Percentiles rank a stretch among this genome's conserved stretches.
Conservation (phyloP, 2,797 vertebrate species). For the Typhlichthys subterraneus region DNA sequence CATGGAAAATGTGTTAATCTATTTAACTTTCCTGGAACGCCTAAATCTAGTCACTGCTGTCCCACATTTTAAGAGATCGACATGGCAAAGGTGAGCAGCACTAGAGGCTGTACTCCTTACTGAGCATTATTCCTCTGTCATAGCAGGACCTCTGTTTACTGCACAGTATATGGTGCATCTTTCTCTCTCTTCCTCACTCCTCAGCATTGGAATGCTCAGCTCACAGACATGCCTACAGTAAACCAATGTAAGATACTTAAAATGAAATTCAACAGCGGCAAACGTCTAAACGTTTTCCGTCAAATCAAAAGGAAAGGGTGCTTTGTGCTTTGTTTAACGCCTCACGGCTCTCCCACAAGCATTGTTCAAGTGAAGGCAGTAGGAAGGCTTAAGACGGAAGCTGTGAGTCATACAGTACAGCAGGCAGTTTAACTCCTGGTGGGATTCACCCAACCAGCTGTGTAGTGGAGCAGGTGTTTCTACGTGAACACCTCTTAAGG, state of each 20-base stretch:
- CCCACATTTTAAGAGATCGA: constrained; percentile 21
- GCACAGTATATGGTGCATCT: constrained; percentile 27
- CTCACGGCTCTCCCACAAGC: constrained; percentile 25
- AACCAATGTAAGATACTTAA: constrained; percentile 5
- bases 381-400: constrained; percentile 51
- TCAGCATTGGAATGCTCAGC: constrained; percentile 16
- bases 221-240: background rate
- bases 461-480: constrained; percentile 45
- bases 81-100: constrained; percentile 37
- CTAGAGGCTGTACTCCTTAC: constrained; percentile 25
- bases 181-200: constrained; percentile 30
- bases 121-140: constrained; percentile 32
- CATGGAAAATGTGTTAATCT: too few species aligned
- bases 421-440: constrained; percentile 34
- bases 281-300: constrained; percentile 26
- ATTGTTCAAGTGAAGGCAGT: constrained; percentile 33
- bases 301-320: constrained; percentile 36
- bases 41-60: constrained; percentile 4
- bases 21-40: too few species aligned
- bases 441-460: constrained; percentile 35
- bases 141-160: constrained; percentile 21
- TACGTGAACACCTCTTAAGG: constrained; percentile 19
- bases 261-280: constrained; percentile 23
- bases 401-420: constrained; percentile 49
- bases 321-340: constrained; percentile 36